Conservation (phyloP, 2,113 vertebrate species). For the Anseranas semipalmata region DNA sequence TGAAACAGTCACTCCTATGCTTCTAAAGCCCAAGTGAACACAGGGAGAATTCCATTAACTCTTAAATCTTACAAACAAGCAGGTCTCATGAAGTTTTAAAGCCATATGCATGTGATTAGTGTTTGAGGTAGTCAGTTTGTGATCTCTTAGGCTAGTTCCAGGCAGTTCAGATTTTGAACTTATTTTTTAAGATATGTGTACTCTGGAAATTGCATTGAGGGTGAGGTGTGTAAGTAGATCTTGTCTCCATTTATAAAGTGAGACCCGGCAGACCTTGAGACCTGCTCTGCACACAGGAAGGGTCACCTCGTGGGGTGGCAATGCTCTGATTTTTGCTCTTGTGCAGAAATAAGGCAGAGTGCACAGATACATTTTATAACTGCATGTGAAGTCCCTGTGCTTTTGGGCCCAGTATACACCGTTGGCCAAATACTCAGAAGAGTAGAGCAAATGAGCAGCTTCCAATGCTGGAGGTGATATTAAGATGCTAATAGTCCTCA, state of each 20-base stretch:
- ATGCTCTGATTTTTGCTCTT: not conserved
- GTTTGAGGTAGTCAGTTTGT: not conserved
- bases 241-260: not conserved
- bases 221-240: not conserved
- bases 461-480: not conserved
- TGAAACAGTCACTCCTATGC: not conserved
- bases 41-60: not conserved
- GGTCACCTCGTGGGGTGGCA: accelerated
- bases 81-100: not conserved
- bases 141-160: not conserved
- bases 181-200: not conserved
- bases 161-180: not conserved
- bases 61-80: not conserved
- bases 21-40: not conserved
- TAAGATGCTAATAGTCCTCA: not conserved
- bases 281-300: not conserved
- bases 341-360: not conserved
- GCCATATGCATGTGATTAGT: not conserved
- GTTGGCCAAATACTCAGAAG: not conserved
- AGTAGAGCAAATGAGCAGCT: not conserved
- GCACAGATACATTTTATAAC: not conserved
- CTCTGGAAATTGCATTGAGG: not conserved
- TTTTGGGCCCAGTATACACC: not conserved
- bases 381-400: not conserved
- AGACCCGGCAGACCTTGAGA: not conserved